Conservation (phyloP, 1,140 invertebrate species). For the Ceratitis capitata region DNA sequence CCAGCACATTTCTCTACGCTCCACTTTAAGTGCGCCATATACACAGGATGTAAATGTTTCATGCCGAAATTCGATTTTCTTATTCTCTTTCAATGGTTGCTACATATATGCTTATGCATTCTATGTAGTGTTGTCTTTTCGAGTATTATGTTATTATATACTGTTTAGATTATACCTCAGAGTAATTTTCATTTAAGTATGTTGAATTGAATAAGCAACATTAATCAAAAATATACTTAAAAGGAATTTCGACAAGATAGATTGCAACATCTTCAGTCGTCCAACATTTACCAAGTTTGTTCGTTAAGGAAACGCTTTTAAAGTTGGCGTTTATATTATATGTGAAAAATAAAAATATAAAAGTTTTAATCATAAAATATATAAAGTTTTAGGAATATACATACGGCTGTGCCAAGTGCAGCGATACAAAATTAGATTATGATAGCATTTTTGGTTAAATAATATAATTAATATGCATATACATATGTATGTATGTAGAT, state of each 20-base stretch:
- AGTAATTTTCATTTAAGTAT: background rate
- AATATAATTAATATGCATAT: conserved; percentile 1
- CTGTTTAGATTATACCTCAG: background rate
- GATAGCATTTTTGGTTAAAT: background rate
- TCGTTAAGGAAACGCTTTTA: background rate
- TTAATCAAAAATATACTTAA: background rate
- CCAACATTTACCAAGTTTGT: background rate
- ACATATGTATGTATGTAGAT: background rate
- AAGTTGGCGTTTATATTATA: background rate
- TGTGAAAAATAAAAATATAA: background rate
- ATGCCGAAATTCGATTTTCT: background rate
- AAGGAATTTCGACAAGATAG: background rate
- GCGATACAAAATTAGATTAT: background rate
- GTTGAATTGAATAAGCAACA: background rate
- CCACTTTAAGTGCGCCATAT: background rate
- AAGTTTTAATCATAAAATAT: background rate
- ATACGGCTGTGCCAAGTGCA: background rate
- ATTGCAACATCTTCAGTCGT: background rate
- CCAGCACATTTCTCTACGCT: background rate
- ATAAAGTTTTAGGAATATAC: conserved; percentile 18
- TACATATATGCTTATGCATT: background rate
- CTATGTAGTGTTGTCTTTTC: background rate
- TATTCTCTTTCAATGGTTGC: background rate
- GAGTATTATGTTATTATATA: background rate
- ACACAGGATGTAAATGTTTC: too few species aligned